phyloP scores from a whole-genome alignment of 2,113 vertebrate genomes.

The Psittacara wagleri region DNA sequence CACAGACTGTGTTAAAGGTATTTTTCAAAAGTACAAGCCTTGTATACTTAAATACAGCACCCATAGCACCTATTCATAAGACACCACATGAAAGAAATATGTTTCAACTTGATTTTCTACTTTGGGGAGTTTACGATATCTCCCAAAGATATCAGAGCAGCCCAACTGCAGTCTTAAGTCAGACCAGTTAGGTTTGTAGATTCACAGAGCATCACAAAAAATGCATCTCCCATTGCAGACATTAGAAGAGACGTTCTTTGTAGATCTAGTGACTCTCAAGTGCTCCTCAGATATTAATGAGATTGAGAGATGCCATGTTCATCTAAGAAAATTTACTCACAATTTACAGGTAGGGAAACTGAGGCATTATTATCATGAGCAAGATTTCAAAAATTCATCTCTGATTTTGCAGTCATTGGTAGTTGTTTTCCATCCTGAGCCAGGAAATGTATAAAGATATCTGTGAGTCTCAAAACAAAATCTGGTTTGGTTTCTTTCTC shows the following conservation, averaged over 20 bases:
- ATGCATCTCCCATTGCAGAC: not conserved
- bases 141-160: slow-evolving; percentile 11
- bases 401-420: not conserved
- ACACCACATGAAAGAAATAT: slow-evolving; percentile 53
- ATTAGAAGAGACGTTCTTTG: not conserved
- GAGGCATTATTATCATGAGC: not conserved
- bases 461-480: not conserved
- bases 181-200: not conserved
- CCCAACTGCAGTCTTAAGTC: not conserved
- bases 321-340: not conserved
- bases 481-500: not conserved
- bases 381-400: not conserved
- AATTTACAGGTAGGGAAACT: not conserved
- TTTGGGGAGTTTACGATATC: not conserved
- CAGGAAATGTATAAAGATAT: not conserved
- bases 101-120: slow-evolving; percentile 56
- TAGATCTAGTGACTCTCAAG: not conserved
- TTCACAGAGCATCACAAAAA: slow-evolving; percentile 12
- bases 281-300: not conserved
- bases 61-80: not conserved
- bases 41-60: not conserved
- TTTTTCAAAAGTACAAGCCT: slow-evolving; percentile 14
- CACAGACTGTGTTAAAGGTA: slow-evolving; percentile 35
- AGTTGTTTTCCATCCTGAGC: not conserved
- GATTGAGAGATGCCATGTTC: not conserved